Conservation (phyloP, 2,888 invertebrate species). For the Polyploca ridens region DNA sequence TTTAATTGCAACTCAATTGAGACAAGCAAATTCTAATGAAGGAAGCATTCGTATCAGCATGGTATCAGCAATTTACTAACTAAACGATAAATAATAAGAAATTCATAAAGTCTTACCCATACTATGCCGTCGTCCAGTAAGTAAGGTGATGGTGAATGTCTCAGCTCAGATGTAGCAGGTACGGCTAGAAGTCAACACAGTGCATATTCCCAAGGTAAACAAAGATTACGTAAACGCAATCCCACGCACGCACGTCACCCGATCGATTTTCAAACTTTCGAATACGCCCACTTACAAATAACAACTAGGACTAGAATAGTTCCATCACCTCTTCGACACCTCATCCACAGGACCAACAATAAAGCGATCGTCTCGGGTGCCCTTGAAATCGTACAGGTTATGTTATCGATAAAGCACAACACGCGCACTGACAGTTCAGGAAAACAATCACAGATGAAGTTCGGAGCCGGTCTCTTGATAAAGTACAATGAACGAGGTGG, state of each 20-base stretch:
- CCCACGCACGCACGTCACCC: conserved; percentile 83
- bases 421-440: conserved; percentile 80
- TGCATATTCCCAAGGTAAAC: conserved; percentile 83
- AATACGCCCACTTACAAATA: conserved; percentile 77
- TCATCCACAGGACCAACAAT: conserved; percentile 67
- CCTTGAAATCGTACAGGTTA: conserved; percentile 83
- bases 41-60: background rate
- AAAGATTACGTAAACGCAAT: conserved; percentile 84
- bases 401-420: conserved; percentile 84
- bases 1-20: background rate
- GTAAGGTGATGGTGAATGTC: conserved; percentile 32
- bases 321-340: conserved; percentile 60
- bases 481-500: conserved; percentile 50
- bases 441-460: conserved; percentile 81
- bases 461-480: conserved; percentile 61
- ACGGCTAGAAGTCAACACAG: conserved; percentile 62
- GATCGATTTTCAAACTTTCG: conserved; percentile 84
- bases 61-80: background rate
- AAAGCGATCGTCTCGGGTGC: conserved; percentile 61
- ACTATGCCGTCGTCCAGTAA: conserved; percentile 22
- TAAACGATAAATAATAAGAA: conserved; percentile 7
- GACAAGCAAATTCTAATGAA: background rate
- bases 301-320: conserved; percentile 59
- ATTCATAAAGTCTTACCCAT: conserved; percentile 44
- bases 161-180: conserved; percentile 43